phyloP scores from a whole-genome alignment of 2,113 vertebrate genomes.

The Megaleporinus macrocephalus region DNA sequence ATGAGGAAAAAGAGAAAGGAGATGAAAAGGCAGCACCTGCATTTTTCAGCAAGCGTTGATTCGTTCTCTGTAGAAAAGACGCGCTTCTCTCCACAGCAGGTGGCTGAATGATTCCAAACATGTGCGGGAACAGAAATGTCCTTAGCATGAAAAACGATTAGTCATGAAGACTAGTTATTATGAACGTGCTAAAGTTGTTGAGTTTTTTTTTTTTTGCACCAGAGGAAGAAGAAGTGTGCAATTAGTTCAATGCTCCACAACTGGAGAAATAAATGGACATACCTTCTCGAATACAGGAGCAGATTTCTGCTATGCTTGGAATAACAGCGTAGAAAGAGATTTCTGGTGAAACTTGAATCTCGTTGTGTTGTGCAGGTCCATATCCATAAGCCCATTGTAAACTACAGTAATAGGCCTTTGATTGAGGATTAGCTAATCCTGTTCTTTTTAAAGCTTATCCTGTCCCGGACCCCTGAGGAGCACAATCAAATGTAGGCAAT shows the following conservation, averaged over 20 bases:
- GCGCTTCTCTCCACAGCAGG: slow-evolving; percentile 59
- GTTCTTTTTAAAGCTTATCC: slow-evolving; percentile 55
- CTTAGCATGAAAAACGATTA: slow-evolving; percentile 33
- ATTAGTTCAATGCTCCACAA: not conserved
- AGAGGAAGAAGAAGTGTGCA: not conserved
- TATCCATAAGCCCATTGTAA: slow-evolving; percentile 42
- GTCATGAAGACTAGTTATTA: slow-evolving; percentile 39
- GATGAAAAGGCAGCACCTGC: slow-evolving; percentile 69
- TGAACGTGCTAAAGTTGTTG: not conserved
- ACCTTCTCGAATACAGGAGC: not conserved
- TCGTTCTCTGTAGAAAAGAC: slow-evolving; percentile 51
- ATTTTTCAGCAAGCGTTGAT: slow-evolving; percentile 53
- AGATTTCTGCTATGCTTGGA: slow-evolving; percentile 23
- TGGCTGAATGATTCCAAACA: slow-evolving; percentile 56
- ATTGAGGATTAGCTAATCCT: slow-evolving; percentile 58
- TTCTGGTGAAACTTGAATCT: slow-evolving; percentile 18
- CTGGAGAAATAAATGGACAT: not conserved
- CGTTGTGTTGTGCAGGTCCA: slow-evolving; percentile 34
- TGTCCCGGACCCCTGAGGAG: slow-evolving; percentile 31
- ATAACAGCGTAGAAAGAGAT: slow-evolving; percentile 6
- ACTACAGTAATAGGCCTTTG: slow-evolving; percentile 44
- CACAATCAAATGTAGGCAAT: slow-evolving; percentile 40
- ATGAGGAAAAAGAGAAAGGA: slow-evolving; percentile 26
- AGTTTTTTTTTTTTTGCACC: slow-evolving; percentile 12
- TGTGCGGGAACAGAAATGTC: slow-evolving; percentile 14